Evolutionary conservation across 2,113 vertebrate genomes (phyloP).

Genomic region (Lanius ludovicianus): DNA sequence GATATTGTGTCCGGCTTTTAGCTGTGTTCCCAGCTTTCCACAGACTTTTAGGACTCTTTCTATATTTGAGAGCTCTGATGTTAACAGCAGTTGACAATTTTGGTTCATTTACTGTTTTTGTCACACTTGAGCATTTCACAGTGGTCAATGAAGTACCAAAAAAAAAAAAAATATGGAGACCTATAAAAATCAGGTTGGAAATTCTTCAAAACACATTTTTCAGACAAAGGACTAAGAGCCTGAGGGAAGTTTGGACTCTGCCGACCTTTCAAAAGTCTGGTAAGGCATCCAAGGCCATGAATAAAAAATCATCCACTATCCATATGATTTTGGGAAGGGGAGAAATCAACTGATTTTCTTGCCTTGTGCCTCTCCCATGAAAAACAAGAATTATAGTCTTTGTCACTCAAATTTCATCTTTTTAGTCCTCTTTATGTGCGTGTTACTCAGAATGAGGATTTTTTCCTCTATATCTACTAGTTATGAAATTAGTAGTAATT

Average conservation of each 20-base stretch:
- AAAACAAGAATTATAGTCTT: background rate
- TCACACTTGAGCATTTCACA: background rate
- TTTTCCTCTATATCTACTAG: background rate
- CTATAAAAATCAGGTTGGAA: background rate
- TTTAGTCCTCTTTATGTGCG: background rate
- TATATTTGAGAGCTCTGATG: background rate
- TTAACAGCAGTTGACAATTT: background rate
- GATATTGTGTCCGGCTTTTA: background rate
- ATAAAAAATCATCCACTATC: background rate
- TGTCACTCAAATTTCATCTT: background rate
- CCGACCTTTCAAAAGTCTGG: background rate
- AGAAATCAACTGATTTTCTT: background rate
- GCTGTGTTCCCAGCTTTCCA: background rate
- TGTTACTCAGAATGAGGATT: background rate
- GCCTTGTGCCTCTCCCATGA: background rate
- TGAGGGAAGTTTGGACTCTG: background rate
- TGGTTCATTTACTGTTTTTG: background rate
- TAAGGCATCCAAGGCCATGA: background rate
- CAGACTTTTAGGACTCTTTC: background rate
- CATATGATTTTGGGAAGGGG: background rate
- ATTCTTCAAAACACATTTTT: background rate
- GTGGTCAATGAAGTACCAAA: background rate
- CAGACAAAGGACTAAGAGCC: background rate
- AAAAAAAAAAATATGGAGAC: background rate
- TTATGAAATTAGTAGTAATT: background rate